Evolutionary conservation across 1,140 invertebrate genomes (phyloP).

Genomic region (Popillia japonica): DNA sequence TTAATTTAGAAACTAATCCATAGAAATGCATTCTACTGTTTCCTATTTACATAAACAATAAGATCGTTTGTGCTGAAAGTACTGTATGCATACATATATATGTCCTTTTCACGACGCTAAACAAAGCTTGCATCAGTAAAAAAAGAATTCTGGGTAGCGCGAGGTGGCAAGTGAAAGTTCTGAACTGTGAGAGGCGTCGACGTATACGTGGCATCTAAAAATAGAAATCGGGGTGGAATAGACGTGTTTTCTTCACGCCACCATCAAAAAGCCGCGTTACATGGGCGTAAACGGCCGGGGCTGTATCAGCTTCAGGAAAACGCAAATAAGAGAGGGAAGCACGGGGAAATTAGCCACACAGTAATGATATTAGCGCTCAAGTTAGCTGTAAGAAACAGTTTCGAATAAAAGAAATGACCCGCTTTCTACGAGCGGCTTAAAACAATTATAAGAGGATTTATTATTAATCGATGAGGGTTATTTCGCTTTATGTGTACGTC

Average conservation of each 20-base stretch:
- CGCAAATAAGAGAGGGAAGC: background rate
- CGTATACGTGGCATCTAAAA: conserved; percentile 8
- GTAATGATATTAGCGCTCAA: background rate
- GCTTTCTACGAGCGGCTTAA: background rate
- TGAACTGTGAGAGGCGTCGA: conserved; percentile 2
- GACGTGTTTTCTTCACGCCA: background rate
- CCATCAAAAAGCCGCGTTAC: background rate
- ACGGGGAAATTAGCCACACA: background rate
- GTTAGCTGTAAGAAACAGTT: background rate
- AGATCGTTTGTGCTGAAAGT: no score
- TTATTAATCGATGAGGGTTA: background rate
- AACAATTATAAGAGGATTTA: no score
- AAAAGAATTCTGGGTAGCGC: background rate
- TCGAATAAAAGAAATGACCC: background rate
- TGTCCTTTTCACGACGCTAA: background rate
- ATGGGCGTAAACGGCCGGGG: background rate
- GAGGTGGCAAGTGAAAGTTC: background rate
- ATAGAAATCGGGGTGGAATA: conserved; percentile 17
- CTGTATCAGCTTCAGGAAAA: background rate
- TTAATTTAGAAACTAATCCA: no score
- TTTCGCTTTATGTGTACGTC: background rate
- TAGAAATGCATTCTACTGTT: no score
- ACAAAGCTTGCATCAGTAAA: background rate
- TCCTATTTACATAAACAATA: no score
- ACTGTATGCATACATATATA: no score